phyloP scores from a whole-genome alignment of 2,888 invertebrate species.

The Hypsopygia costalis region DNA sequence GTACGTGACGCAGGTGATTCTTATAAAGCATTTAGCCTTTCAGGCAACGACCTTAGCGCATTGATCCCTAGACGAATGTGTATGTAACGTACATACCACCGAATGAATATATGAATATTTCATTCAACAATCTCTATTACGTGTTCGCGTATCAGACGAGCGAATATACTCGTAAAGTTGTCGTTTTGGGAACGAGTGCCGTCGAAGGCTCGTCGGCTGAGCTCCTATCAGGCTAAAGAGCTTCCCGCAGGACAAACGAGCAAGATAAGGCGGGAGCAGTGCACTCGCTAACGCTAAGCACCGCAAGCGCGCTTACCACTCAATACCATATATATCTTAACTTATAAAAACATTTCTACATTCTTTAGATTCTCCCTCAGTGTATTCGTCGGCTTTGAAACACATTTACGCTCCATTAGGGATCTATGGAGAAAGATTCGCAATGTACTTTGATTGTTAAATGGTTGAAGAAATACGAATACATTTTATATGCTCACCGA shows the following conservation, averaged over 20 bases:
- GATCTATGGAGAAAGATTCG: too few species aligned
- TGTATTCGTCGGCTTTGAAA: too few species aligned
- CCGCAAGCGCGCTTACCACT: conserved; percentile 13
- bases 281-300: conserved; percentile 30
- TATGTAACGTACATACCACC: conserved; percentile 12
- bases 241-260: conserved; percentile 68
- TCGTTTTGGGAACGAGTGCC: conserved; percentile 26
- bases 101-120: conserved; percentile 29
- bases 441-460: too few species aligned
- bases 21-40: not conserved
- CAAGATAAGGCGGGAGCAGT: conserved; percentile 53
- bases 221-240: conserved; percentile 52
- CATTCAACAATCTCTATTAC: conserved; percentile 18
- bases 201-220: conserved; percentile 29
- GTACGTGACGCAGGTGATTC: not conserved
- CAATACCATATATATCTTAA: conserved; percentile 1
- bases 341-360: not conserved
- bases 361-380: too few species aligned
- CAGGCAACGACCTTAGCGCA: conserved; percentile 23
- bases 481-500: too few species aligned
- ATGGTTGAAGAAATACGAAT: too few species aligned
- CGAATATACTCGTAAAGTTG: conserved; percentile 33
- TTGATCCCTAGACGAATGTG: conserved; percentile 26
- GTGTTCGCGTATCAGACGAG: conserved; percentile 27
- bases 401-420: too few species aligned